Evolutionary conservation across 2,113 vertebrate species (phyloP), one percentile per base, ranked within the genome.

Genomic region (Cryptomyrus ogoouensis): DNA sequence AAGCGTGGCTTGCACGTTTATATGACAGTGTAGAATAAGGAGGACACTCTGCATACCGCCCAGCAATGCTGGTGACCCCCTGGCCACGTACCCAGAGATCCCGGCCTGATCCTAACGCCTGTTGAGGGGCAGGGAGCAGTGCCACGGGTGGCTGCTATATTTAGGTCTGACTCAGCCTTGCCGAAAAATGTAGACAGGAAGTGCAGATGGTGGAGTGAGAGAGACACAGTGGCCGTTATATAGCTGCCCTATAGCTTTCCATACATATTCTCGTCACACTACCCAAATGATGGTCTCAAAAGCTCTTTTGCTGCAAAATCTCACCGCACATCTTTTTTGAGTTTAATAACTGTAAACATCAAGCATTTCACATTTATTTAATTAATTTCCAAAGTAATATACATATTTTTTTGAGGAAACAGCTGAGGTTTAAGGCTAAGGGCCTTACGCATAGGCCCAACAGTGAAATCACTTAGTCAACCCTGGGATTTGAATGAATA

Each of bases 111-210:
- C 56, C 53, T 80, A 88, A 42, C 56, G 53, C 87, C 56, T 62
- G 87, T 44, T 27, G 53, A 46, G 87, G 27, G 44, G 53, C 87
- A 56, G 5, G 21, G 21, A 44, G 39, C 58, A 56, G 42, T 44
- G 39, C 56, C 53, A 39, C 31, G 39, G 56, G 87, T 17, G 19
- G 39, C 19, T 42, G 52, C 87, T 88, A 88, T 88, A 88, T 88
- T 88, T 88, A 88, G 87, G 87, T 88, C 35, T 88, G 56, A 66
- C 87, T 88, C 87, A 88, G 56, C 87, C 56, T 46, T 88, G 35
- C 35, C 39, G 58, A 53, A 88, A 66, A 88, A 62, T 27, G 53
- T 42, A 62, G 87, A 85, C 42, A 85, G 83, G 53, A 42, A 88
- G 53, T 66, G 39, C 39, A 44, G 31, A 88, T 62, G 58, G 39